Conservation (phyloP, 2,113 vertebrate genomes). For the Pelusios castaneus region DNA sequence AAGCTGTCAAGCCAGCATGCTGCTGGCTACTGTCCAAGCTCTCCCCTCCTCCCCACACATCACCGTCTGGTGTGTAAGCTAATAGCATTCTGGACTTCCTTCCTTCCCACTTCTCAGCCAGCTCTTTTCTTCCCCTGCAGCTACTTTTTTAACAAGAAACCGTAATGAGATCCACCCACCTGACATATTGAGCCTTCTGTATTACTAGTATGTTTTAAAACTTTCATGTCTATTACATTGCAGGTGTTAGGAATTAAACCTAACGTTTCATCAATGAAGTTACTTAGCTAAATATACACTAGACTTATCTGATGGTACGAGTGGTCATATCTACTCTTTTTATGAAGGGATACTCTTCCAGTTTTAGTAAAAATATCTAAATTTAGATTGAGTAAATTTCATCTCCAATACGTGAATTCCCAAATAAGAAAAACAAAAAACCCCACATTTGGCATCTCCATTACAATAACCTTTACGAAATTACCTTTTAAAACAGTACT, state of each 20-base stretch:
- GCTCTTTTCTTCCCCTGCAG: slow-evolving; percentile 51
- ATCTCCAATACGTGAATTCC: slow-evolving; percentile 30
- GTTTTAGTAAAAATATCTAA: slow-evolving; percentile 35
- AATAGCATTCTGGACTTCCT: slow-evolving; percentile 69
- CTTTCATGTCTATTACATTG: slow-evolving; percentile 44
- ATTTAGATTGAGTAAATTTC: slow-evolving; percentile 43
- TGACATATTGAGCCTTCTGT: slow-evolving; percentile 50
- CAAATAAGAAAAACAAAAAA: slow-evolving; percentile 42
- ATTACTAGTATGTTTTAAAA: slow-evolving; percentile 72
- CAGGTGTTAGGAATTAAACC: slow-evolving; percentile 55
- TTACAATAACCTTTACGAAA: slow-evolving; percentile 54
- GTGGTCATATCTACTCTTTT: neutral
- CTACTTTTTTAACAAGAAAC: slow-evolving; percentile 72
- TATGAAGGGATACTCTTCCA: neutral
- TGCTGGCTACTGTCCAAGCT: slow-evolving; percentile 49
- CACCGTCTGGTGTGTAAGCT: slow-evolving; percentile 66
- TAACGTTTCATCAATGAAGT: neutral
- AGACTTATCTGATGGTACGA: neutral
- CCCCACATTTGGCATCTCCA: slow-evolving; percentile 34
- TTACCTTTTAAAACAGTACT: slow-evolving; percentile 51
- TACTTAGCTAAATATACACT: slow-evolving; percentile 17
- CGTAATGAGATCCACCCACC: slow-evolving; percentile 67
- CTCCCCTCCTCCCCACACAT: slow-evolving; percentile 29
- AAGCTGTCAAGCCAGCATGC: slow-evolving; percentile 56
- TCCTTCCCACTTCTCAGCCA: slow-evolving; percentile 61